phyloP scores from a whole-genome alignment of 35 echinoderm and acorn worm genomes.

The Hemicentrotus pulcherrimus region DNA sequence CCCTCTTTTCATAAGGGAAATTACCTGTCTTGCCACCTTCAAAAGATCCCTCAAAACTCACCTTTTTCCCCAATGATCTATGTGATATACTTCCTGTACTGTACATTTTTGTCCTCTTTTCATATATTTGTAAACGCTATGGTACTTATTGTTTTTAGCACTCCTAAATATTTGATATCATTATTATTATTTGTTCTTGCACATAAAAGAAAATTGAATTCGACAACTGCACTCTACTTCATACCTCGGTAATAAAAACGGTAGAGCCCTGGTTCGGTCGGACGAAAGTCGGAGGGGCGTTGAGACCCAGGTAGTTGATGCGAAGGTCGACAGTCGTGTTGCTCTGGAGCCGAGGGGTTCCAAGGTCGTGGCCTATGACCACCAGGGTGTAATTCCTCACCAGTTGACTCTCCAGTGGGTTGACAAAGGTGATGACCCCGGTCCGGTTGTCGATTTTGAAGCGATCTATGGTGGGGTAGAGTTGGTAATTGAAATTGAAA shows the following conservation, averaged over 20 bases:
- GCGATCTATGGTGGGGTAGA: constrained; percentile 48
- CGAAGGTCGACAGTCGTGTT: constrained; percentile 61
- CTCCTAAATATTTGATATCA: too few species aligned
- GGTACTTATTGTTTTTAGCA: too few species aligned
- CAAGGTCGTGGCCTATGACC: constrained; percentile 64
- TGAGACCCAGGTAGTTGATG: constrained; percentile 70
- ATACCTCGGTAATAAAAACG: constrained; percentile 67
- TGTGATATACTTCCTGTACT: too few species aligned
- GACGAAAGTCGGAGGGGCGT: constrained; percentile 57
- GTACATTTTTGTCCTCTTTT: too few species aligned
- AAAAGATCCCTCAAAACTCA: too few species aligned
- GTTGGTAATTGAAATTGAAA: not conserved
- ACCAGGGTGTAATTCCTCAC: constrained; percentile 67
- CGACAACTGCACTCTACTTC: not conserved
- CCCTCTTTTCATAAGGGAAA: too few species aligned
- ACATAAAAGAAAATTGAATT: too few species aligned
- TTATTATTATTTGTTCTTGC: too few species aligned
- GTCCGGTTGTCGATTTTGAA: constrained; percentile 62
- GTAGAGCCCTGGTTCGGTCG: constrained; percentile 37
- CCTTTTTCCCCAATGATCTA: too few species aligned
- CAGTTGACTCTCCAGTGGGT: constrained; percentile 56
- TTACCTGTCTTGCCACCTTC: too few species aligned
- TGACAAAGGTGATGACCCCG: constrained; percentile 60
- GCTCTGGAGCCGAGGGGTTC: constrained; percentile 55
- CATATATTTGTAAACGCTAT: too few species aligned